Percentiles rank a stretch among this genome's conserved stretches.
phyloP scores from a whole-genome alignment of 1,140 invertebrate genomes.

The Euwallacea fornicatus region DNA sequence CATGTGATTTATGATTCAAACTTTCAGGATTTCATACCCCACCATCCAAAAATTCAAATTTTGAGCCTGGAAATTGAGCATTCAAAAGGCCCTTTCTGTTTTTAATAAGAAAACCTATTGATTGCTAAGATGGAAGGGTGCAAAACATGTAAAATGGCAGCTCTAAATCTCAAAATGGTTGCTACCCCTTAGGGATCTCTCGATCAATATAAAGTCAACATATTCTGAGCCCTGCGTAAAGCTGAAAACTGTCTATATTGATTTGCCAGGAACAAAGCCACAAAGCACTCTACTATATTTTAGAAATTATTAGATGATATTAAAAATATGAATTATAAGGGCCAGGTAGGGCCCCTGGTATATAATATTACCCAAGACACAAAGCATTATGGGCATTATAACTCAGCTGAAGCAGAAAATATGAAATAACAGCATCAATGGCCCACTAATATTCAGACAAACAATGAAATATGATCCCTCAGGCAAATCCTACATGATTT shows the following conservation, averaged over 20 bases:
- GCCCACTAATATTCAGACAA: constrained; percentile 22
- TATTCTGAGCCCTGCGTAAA: constrained; percentile 20
- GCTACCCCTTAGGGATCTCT: background rate
- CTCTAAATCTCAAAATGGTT: constrained; percentile 11
- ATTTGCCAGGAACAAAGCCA: constrained; percentile 24
- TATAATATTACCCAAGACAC: constrained; percentile 40
- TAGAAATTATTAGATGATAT: constrained; percentile 42
- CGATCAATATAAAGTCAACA: constrained; percentile 40
- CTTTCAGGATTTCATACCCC: too few relatives aligned
- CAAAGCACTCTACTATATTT: too few relatives aligned
- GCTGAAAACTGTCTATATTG: constrained; percentile 27
- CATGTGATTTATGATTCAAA: too few relatives aligned
- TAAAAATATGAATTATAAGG: constrained; percentile 33
- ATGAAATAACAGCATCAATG: constrained; percentile 34
- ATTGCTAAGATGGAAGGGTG: too few relatives aligned
- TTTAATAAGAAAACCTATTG: too few relatives aligned
- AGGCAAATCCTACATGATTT: constrained; percentile 17
- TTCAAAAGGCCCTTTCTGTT: too few relatives aligned
- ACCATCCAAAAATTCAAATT: too few relatives aligned
- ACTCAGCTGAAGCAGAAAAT: constrained; percentile 37
- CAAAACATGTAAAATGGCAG: constrained; percentile 9
- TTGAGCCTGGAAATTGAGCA: too few relatives aligned
- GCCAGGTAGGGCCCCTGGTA: constrained; percentile 38
- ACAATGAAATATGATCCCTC: constrained; percentile 22
- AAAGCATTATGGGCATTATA: constrained; percentile 26